A percentile compares a stretch with the other conserved stretches of the same genome.
Evolutionary conservation across 2,888 invertebrate species (phyloP).

Genomic region (Anarsia innoxiella): DNA sequence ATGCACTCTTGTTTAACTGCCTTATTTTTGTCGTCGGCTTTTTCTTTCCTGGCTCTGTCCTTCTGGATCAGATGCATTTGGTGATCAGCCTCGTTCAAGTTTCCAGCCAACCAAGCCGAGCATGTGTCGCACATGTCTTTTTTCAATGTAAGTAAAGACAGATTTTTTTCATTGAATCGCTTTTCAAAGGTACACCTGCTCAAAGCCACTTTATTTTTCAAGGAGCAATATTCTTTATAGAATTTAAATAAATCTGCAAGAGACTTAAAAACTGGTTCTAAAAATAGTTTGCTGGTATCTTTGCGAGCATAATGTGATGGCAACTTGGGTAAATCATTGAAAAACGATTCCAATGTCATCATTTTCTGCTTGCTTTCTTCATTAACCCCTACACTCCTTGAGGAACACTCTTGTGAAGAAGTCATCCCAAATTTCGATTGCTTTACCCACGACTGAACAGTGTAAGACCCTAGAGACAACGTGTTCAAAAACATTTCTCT

Average conservation of each 20-base stretch:
- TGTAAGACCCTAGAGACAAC: not conserved
- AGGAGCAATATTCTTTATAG: slow-evolving; percentile 19
- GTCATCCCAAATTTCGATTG: not conserved
- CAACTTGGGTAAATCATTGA: not conserved
- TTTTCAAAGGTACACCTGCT: slow-evolving; percentile 22
- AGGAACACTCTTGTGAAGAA: not conserved
- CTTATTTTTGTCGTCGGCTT: slow-evolving; percentile 18
- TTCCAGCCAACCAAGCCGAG: slow-evolving; percentile 15
- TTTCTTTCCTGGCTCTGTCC: slow-evolving; percentile 22
- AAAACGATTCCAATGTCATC: not conserved
- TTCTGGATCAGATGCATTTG: slow-evolving; percentile 13
- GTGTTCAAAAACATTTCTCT: slow-evolving; percentile 4
- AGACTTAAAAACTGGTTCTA: slow-evolving; percentile 20
- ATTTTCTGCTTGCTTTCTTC: too few species aligned
- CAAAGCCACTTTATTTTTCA: slow-evolving; percentile 15
- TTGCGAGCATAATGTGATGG: slow-evolving; percentile 5
- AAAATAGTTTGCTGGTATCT: slow-evolving; percentile 20
- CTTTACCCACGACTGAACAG: slow-evolving; percentile 2
- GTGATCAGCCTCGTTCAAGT: slow-evolving; percentile 14
- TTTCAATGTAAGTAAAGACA: slow-evolving; percentile 21
- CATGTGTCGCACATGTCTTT: slow-evolving; percentile 25
- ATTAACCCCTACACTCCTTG: not conserved
- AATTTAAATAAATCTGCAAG: slow-evolving; percentile 18
- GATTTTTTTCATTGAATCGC: slow-evolving; percentile 21
- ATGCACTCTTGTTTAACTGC: slow-evolving; percentile 9